Percentiles rank a stretch among this genome's conserved stretches.
Evolutionary conservation across 2,888 invertebrate species (phyloP).

Genomic region (Bombylius major): DNA sequence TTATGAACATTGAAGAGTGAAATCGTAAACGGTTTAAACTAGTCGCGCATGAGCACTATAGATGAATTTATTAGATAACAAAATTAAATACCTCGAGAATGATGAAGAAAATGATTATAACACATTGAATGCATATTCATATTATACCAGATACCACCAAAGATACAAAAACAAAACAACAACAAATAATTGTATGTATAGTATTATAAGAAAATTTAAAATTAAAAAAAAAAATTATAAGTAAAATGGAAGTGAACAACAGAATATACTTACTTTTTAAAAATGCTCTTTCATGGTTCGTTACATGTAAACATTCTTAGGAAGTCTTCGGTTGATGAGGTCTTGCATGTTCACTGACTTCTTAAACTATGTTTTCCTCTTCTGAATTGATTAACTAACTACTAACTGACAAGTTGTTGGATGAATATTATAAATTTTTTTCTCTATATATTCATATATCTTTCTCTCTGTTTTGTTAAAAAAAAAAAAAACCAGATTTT

Average conservation of each 20-base stretch:
- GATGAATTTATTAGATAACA: constrained; percentile 1
- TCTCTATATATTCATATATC: too few species aligned
- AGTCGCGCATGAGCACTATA: constrained; percentile 5
- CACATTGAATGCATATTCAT: not conserved
- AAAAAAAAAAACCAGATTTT: too few species aligned
- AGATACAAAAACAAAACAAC: not conserved
- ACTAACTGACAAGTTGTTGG: not conserved
- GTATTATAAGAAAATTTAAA: too few species aligned
- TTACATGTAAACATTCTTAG: constrained; percentile 2
- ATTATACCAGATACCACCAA: not conserved
- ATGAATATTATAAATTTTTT: too few species aligned
- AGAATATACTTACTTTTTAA: not conserved
- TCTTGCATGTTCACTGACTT: not conserved
- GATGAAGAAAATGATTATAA: constrained; percentile 1
- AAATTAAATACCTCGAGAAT: constrained; percentile 7
- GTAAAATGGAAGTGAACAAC: not conserved
- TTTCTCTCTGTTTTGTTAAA: too few species aligned
- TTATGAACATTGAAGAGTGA: too few species aligned
- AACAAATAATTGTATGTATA: too few species aligned
- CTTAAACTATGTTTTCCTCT: not conserved
- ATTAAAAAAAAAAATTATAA: too few species aligned
- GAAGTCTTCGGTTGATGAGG: not conserved
- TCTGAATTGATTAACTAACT: not conserved
- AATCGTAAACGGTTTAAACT: constrained; percentile 1
- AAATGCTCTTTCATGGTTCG: constrained; percentile 12